Conservation (phyloP, 1,140 invertebrate species). For the Samia ricini region DNA sequence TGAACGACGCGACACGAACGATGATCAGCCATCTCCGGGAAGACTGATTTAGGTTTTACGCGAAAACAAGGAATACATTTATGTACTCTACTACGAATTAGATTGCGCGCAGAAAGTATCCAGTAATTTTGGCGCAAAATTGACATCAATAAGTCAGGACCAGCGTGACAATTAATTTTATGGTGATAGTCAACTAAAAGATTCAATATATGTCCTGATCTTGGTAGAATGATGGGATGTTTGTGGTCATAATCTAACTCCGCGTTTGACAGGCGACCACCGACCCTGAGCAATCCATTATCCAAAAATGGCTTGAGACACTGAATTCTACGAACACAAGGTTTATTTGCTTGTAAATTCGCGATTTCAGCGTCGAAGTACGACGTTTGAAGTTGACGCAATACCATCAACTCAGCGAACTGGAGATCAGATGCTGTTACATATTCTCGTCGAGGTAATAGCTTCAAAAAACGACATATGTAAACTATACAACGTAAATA, state of each 20-base stretch:
- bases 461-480: constrained; percentile 1
- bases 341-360: background rate
- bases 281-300: background rate
- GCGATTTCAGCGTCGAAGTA: background rate
- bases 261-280: constrained; percentile 2
- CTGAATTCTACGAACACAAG: constrained; percentile 3
- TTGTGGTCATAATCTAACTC: constrained; percentile 5
- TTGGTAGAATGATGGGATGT: constrained; percentile 4
- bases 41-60: constrained; percentile 9
- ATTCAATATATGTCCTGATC: constrained; percentile 11
- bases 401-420: background rate
- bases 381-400: background rate
- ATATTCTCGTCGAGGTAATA: background rate
- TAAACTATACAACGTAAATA: constrained; percentile 5
- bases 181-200: constrained; percentile 23
- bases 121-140: constrained; percentile 23
- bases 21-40: constrained; percentile 19
- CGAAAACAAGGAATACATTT: constrained; percentile 25
- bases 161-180: constrained; percentile 17
- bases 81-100: constrained; percentile 18
- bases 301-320: background rate
- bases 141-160: constrained; percentile 20
- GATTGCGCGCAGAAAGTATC: constrained; percentile 22
- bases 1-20: constrained; percentile 14
- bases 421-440: background rate